A percentile compares a stretch with the other conserved stretches of the same genome.
Evolutionary conservation across 2,888 invertebrate species (phyloP).

Genomic region (Xestia xanthographa): DNA sequence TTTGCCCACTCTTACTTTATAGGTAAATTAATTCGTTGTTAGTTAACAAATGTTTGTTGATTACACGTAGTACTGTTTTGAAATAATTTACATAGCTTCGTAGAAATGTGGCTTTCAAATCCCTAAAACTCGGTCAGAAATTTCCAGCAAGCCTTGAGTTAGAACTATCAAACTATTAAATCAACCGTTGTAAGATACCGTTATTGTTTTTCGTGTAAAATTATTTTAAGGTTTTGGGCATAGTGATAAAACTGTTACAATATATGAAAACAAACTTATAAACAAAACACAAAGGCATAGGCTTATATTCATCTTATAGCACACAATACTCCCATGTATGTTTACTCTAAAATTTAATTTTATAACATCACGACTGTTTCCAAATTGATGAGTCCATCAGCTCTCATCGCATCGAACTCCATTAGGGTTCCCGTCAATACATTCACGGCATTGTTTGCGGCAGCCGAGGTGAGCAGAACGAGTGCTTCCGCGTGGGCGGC

Average conservation of each 20-base stretch:
- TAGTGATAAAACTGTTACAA: too few relatives aligned
- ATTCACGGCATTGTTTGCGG: slow-evolving; percentile 48
- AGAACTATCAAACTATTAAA: too few relatives aligned
- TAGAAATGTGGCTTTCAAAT: too few relatives aligned
- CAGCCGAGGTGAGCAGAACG: slow-evolving; percentile 46
- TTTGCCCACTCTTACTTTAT: neutral
- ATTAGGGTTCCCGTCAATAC: slow-evolving; percentile 26
- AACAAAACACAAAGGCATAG: too few relatives aligned
- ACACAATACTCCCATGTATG: neutral
- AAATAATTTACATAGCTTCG: neutral
- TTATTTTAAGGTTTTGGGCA: too few relatives aligned
- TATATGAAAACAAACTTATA: too few relatives aligned
- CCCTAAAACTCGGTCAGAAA: too few relatives aligned
- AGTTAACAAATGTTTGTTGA: neutral
- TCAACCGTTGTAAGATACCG: too few relatives aligned
- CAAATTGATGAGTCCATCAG: slow-evolving; percentile 26
- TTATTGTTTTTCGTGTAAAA: too few relatives aligned
- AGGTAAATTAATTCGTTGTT: too few relatives aligned
- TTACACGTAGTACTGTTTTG: too few relatives aligned
- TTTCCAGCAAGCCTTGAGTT: too few relatives aligned
- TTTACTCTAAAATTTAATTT: neutral
- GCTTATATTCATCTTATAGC: neutral
- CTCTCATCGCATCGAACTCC: neutral
- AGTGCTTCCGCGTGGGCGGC: slow-evolving; percentile 53
- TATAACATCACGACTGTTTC: neutral